Base-by-base conservation (phyloP, 2,888 invertebrate genomes). In the Papilio protenor region DNA sequence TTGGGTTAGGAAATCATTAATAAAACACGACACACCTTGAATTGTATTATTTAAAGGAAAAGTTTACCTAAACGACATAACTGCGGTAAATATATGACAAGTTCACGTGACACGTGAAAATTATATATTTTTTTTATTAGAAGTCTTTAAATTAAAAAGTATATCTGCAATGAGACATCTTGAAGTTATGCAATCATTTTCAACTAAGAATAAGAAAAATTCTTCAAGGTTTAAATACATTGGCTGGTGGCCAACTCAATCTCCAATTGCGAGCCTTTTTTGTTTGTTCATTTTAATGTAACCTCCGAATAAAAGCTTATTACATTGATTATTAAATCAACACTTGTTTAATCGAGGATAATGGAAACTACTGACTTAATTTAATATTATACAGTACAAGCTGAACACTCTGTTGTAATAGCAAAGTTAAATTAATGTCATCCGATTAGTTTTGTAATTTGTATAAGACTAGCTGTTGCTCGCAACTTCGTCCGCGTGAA, bases 1-100 rank as follows among this genome's bases (percentile, higher is more conserved):
- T 81, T 83, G 77, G 82, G 82, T 83, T 83, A 82, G 78, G 76
- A 66, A 77, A 75, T 77, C 79, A 80, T 82, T 81, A 79, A 81
- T 82, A 80, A 82, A 77, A 75, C 73, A 80, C 75, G 66, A 77
- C 73, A 55, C 73, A 77, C 78, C 59, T 52, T 59, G 33, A 57
- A 73, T 72, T 76, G 47, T 61, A 76, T 45, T 59, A 75, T 47
- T n/a, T 74, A 73, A 77, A 70, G 66, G 66, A 59, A 18, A 40
- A 73, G 66, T 57, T 77, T 59, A 40, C 14, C 2, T 55, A 21
- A 72, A 64, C 76, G 61, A 47, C 18, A 49, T 27, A 73, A 57
- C n/a, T 73, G n/a, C 52, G 66, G 11, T 77, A 77, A 73, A 47
- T 55, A 45, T 10, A 40, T 52, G 33, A 64, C 40, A 72, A 72